Evolutionary conservation across 1,140 invertebrate genomes (phyloP), one percentile per base, ranked within the genome.

Genomic region (Brachionus plicatilis): DNA sequence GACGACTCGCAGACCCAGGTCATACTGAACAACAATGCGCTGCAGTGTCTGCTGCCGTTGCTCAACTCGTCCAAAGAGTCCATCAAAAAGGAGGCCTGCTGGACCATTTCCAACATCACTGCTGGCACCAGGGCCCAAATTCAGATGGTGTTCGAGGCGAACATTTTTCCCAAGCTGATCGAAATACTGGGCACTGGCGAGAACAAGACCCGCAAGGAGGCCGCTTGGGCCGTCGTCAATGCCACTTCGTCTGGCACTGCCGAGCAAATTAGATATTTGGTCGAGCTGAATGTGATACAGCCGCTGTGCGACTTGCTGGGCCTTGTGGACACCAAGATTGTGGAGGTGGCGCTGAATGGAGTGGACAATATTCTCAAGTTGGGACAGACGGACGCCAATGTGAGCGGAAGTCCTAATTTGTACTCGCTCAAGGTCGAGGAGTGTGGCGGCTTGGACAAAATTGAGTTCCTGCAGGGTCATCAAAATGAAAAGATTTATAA

Each of bases 61-160:
- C 91, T 99, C 65, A 92, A 91, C 65, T 89, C 87, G 83, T 86
- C 87, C 17, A 94, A 94, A 87, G 96, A 98, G 90, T 92, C 93
- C 29, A 93, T 98, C 66, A 92, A 94, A 76, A 99, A 99, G 91
- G 97, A 99, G 90, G 95, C 96, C 6, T 98, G 96, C 88, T 99
- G 97, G 96, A 97, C 96, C 60, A 94, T 99, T 85, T 98, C 96
- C 50, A 99, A 99, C 90, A 97, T 99, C 76, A 97, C 96, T 3
- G 96, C 96, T 79, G 96, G 97, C 70, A 98, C 98, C 90, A 92
- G 94, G 68, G 92, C 93, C 86, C 97, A 98, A 91, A 96, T 97
- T 86, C 94, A 95, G 91, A 93, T 94, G 85, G 95, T 98, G 7
- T 96, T 98, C 87, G 95, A 98, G 90, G 94, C 95, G 24, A 95